Evolutionary conservation across 2,888 invertebrate genomes (phyloP).

Genomic region (Trachelus iudaicus): DNA sequence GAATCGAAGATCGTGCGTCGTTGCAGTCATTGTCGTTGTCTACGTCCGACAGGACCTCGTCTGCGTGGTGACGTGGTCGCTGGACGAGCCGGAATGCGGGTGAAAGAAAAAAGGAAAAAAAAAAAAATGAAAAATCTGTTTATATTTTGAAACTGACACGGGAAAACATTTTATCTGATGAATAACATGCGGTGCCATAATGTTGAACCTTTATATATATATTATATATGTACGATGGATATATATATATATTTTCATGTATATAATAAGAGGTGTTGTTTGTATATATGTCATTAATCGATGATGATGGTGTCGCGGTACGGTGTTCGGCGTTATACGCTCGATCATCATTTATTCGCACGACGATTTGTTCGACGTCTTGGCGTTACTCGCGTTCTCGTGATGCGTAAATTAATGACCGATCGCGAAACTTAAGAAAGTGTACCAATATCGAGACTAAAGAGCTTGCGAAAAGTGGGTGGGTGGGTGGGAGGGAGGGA

Average conservation of each 20-base stretch:
- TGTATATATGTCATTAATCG: slow-evolving; percentile 62
- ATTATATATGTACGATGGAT: slow-evolving; percentile 41
- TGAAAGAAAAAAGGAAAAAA: background rate
- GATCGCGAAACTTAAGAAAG: slow-evolving; percentile 4
- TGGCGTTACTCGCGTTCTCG: background rate
- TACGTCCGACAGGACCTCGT: background rate
- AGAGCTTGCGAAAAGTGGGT: slow-evolving; percentile 21
- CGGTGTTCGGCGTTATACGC: slow-evolving; percentile 15
- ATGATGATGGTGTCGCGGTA: slow-evolving; percentile 46
- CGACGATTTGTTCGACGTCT: background rate
- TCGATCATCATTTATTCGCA: background rate
- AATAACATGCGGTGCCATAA: slow-evolving; percentile 62
- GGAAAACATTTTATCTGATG: slow-evolving; percentile 26
- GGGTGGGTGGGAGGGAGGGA: background rate
- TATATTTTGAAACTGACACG: slow-evolving; percentile 45
- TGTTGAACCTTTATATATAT: slow-evolving; percentile 61
- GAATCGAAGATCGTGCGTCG: background rate
- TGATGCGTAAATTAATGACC: background rate
- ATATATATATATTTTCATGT: slow-evolving; percentile 56
- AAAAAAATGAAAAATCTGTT: too few relatives aligned
- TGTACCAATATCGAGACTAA: slow-evolving; percentile 12
- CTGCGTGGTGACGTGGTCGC: background rate
- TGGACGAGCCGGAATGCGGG: slow-evolving; percentile 8
- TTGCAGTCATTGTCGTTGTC: background rate
- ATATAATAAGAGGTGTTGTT: slow-evolving; percentile 64